Conservation (phyloP, 2,113 vertebrate species). For the Cercopithecus mona region DNA sequence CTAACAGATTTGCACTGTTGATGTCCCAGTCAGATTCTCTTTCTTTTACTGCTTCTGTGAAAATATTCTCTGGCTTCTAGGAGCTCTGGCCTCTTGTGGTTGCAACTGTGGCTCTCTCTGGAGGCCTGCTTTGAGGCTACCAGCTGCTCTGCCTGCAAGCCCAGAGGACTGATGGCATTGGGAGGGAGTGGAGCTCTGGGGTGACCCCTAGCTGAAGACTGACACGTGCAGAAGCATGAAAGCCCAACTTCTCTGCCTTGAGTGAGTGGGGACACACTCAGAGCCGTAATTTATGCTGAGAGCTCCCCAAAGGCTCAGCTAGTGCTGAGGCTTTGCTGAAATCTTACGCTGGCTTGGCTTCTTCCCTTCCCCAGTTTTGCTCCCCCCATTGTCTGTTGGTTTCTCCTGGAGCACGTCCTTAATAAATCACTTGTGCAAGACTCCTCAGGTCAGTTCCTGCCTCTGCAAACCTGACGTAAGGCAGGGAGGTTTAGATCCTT, state of each 20-base stretch:
- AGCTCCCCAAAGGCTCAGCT: background rate
- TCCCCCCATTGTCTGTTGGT: accelerated
- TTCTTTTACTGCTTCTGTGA: accelerated
- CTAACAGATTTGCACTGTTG: background rate
- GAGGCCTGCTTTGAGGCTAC: background rate
- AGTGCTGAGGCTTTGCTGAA: background rate
- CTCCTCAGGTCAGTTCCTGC: background rate
- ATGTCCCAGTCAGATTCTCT: accelerated
- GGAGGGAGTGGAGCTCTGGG: background rate
- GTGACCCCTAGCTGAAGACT: background rate
- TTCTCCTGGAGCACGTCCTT: background rate
- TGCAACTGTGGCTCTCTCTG: background rate
- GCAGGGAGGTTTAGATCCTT: accelerated
- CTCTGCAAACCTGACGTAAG: background rate
- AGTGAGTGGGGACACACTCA: accelerated
- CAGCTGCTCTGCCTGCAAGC: background rate
- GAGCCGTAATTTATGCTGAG: background rate
- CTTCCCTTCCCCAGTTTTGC: accelerated
- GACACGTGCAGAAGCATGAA: accelerated
- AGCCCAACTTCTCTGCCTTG: background rate
- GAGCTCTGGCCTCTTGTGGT: background rate
- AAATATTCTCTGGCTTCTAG: background rate
- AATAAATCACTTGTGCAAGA: background rate
- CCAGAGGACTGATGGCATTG: background rate
- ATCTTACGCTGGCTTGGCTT: background rate